Evolutionary conservation across 2,113 vertebrate species (phyloP), one percentile per base, ranked within the genome.

Genomic region (Lampris megalopsis): DNA sequence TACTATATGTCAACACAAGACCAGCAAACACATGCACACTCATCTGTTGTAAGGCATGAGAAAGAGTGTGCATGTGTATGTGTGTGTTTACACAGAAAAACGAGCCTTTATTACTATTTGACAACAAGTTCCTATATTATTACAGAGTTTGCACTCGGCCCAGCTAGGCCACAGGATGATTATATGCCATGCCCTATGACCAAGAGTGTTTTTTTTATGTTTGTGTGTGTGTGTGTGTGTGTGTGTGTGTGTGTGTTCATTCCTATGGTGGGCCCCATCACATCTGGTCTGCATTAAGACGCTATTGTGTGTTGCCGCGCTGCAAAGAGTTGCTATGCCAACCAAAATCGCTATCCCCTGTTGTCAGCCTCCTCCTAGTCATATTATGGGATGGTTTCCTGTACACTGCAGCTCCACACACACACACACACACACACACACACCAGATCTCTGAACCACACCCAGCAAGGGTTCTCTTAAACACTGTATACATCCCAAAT

Each of bases 231-330:
- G 71, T 54, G 43, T 64, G 60, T 57, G 79, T 56, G 62, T 48
- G 62, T 48, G 62, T 63, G 40, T 42, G 41, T 49, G 60, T 48
- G 65, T 66, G 76, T 74, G 35, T 62, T 0, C 41, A 0, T 73
- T 71, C 36, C 63, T 68, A 11, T 53, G 67, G 59, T 6, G 78
- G 81, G 84, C 77, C 65, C 77, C 75, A 74, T 78, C 81, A 86
- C 90, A 89, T 91, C 85, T 84, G 90, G 75, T 86, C 62, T 57
- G 76, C 63, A 86, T 88, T 85, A 91, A 86, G 84, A 63, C 53
- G 9, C 78, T 62, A 82, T 83, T 83, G 84, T 83, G 68, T 57
- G 65, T 81, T 77, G 47, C 57, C 7, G 69, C 36, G 68, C 68
- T 58, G 73, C 62, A 79, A 6, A 61, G 60, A 35, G 69, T 80